Conservation (phyloP, 2,797 vertebrate genomes). For the Gymnodraco acuticeps region DNA sequence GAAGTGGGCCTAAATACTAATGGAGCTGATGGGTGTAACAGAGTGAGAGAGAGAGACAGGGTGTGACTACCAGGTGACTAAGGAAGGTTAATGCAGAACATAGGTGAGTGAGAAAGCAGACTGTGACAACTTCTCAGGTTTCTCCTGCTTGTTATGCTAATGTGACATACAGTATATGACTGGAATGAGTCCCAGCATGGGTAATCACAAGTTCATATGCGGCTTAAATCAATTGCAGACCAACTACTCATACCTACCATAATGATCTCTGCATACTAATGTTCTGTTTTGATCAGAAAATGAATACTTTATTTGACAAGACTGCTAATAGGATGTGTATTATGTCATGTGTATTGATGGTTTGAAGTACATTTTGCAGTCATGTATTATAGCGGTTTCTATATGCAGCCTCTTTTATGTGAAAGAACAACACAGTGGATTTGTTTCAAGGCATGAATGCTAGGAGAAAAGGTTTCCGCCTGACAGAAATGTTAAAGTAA, state of each 20-base stretch:
- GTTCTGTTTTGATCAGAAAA: background rate
- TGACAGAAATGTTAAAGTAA: constrained; percentile 59
- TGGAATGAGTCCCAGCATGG: constrained; percentile 30
- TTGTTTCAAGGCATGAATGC: constrained; percentile 26
- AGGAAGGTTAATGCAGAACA: too few species aligned
- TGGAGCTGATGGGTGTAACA: too few species aligned
- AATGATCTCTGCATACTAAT: constrained; percentile 35
- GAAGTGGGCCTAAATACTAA: too few species aligned
- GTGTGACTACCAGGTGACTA: too few species aligned
- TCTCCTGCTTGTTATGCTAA: constrained; percentile 59
- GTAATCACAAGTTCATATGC: constrained; percentile 11
- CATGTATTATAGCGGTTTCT: background rate
- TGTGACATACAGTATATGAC: constrained; percentile 60
- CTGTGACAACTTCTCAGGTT: constrained; percentile 7
- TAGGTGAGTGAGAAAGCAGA: too few species aligned
- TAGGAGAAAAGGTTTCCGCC: constrained; percentile 41
- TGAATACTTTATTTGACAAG: background rate
- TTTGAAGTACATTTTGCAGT: background rate
- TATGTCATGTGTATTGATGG: background rate
- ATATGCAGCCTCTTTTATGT: background rate
- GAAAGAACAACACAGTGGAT: constrained; percentile 15
- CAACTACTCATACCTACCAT: constrained; percentile 10
- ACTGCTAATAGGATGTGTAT: background rate
- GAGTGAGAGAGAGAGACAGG: too few species aligned
- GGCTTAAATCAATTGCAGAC: constrained; percentile 34